phyloP scores from a whole-genome alignment of 2,797 vertebrate species.

The Arvicola amphibius region DNA sequence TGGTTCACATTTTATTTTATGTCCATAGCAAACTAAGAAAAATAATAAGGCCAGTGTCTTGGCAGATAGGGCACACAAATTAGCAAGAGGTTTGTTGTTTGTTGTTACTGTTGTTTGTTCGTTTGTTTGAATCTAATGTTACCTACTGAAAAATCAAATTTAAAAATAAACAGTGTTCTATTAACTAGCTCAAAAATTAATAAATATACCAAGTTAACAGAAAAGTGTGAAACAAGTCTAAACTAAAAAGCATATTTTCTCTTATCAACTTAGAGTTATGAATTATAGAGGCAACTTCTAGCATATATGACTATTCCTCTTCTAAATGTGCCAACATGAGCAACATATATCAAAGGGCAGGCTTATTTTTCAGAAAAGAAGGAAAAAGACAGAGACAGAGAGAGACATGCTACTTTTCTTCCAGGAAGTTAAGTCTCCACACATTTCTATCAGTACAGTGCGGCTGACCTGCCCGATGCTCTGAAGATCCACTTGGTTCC shows the following conservation, averaged over 20 bases:
- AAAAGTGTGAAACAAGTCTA: conserved; percentile 47
- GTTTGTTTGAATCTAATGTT: conserved; percentile 28
- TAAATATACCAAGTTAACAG: conserved; percentile 35
- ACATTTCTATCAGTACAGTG: not conserved
- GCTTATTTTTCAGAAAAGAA: not conserved
- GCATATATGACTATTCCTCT: not conserved
- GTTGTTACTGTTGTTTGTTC: not conserved
- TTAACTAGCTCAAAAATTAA: not conserved
- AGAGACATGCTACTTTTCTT: not conserved
- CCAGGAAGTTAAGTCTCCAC: not conserved
- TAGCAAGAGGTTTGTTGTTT: not conserved
- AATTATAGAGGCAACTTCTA: conserved; percentile 28
- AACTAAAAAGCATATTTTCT: conserved; percentile 18
- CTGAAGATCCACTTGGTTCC: not conserved
- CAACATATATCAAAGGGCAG: not conserved
- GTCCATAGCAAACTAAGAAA: conserved; percentile 38
- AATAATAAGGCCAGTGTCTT: conserved; percentile 23
- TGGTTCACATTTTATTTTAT: conserved; percentile 13
- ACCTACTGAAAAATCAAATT: conserved; percentile 45
- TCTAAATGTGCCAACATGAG: conserved; percentile 12
- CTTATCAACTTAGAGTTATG: not conserved
- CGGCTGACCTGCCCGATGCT: not conserved
- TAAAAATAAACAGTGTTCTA: conserved; percentile 28
- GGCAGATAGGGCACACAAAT: conserved; percentile 18
- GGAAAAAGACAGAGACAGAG: not conserved